Base-by-base conservation (phyloP, 2,888 invertebrate genomes). In the Hydrotaea cyrtoneurina region DNA sequence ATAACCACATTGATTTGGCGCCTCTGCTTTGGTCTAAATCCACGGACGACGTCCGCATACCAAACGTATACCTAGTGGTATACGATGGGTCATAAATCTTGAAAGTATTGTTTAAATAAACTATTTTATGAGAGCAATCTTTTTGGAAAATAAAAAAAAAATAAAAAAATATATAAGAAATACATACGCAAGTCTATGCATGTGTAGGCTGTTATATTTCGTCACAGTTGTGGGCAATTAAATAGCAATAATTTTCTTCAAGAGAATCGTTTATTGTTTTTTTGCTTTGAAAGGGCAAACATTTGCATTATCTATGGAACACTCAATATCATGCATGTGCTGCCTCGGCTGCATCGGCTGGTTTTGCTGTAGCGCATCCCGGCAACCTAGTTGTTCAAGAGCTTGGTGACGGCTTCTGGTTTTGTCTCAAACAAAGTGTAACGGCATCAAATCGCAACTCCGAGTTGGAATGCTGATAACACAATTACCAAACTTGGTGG, bases 31-130 rank as follows among this genome's bases (percentile, higher is more conserved):
- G 13, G 50, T 2, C 43, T 2, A 43, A 43, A 7, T 7, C 43
- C 43, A 15, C 3, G 1, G 11, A n/a, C 50, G 50, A n/a, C n/a
- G n/a, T 50, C 50, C n/a, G 15, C 50, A 50, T 50, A 39, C 39
- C 39, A 39, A 8, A 31, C 5, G n/a, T n/a, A 4, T n/a, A 50
- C 50, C 7, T 39, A 50, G n/a, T n/a, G n/a, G 0, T 55, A n/a
- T n/a, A n/a, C 3, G 55, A 11, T 55, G 55, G 55, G 62, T 13
- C 39, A 66, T 66, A 43, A 66, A 66, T 66, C 43, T 39, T 36
- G 2, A 64, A 64, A 36, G 13, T 43, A 19, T 55, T 55, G 21
- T 21, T 55, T 21, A 55, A 55, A 19, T 3, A 55, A 55, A 55
- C 19, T 55, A 55, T 55, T 55, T 31, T 21, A 5, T 55, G 55